Conservation (phyloP, 2,797 vertebrate species). For the Gastrophryne carolinensis region DNA sequence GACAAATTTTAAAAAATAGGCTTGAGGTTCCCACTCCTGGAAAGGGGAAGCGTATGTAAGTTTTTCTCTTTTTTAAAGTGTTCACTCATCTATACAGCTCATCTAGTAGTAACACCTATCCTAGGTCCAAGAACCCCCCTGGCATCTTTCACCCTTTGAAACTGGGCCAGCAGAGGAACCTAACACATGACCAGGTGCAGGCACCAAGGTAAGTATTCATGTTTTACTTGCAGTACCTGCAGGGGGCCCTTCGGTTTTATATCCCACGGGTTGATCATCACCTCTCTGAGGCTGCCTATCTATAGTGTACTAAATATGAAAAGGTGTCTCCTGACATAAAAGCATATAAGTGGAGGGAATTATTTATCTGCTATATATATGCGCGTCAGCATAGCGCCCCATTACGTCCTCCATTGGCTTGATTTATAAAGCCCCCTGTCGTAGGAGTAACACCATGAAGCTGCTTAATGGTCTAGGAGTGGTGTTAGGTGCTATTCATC, state of each 20-base stretch:
- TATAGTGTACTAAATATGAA: not conserved
- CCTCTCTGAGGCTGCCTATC: not conserved
- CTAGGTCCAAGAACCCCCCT: too few relatives aligned
- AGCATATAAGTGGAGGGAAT: not conserved
- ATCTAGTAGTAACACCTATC: too few relatives aligned
- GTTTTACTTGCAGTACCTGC: not conserved
- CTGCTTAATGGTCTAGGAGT: slow-evolving; percentile 5
- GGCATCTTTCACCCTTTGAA: too few relatives aligned
- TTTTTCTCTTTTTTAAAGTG: too few relatives aligned
- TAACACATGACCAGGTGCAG: not conserved
- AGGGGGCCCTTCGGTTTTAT: too few relatives aligned
- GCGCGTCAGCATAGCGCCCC: not conserved
- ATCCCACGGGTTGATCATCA: not conserved
- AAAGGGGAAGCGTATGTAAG: too few relatives aligned
- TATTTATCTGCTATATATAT: slow-evolving; percentile 1
- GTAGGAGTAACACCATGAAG: not conserved
- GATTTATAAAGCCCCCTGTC: not conserved
- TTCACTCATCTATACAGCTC: too few relatives aligned
- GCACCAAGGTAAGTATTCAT: not conserved
- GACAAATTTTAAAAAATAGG: too few relatives aligned
- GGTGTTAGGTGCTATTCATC: slow-evolving; percentile 9
- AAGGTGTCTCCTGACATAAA: not conserved
- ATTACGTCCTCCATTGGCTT: not conserved
- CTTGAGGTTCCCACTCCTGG: too few relatives aligned
- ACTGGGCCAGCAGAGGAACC: too few relatives aligned